Conservation (phyloP, 2,888 invertebrate species). For the Mimachlamys varia region DNA sequence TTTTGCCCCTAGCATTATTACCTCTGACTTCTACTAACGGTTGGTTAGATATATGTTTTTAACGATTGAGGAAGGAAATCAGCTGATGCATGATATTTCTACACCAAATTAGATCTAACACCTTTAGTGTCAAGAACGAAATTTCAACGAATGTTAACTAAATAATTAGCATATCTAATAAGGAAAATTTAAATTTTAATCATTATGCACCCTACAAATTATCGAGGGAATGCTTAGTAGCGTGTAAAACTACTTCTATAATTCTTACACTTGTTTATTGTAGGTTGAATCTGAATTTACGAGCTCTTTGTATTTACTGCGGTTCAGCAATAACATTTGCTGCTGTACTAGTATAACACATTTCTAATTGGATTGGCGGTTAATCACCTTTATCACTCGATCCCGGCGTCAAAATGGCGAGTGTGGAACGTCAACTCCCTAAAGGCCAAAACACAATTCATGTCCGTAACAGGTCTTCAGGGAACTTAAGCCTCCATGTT, state of each 20-base stretch:
- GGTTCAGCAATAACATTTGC: not conserved
- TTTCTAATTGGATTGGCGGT: not conserved
- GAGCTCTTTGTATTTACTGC: not conserved
- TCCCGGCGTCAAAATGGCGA: conserved; percentile 10
- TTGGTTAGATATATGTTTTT: not conserved
- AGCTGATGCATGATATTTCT: not conserved
- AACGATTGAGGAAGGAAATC: not conserved
- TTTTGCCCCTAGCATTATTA: no score
- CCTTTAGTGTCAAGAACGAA: not conserved
- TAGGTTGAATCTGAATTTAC: not conserved
- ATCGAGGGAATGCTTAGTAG: not conserved
- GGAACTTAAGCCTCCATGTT: not conserved
- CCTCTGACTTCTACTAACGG: no score
- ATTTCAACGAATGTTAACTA: not conserved
- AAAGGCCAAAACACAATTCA: not conserved
- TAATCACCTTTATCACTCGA: not conserved
- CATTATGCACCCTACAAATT: not conserved
- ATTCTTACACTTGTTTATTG: not conserved
- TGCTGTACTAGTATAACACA: not conserved
- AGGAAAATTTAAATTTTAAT: not conserved
- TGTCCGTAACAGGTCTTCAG: not conserved
- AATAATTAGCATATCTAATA: not conserved
- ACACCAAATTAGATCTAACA: not conserved
- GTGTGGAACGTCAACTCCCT: not conserved
- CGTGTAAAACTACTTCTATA: not conserved